Evolutionary conservation across 2,113 vertebrate species (phyloP), one percentile per base, ranked within the genome.

Genomic region (Dasyprocta punctata): DNA sequence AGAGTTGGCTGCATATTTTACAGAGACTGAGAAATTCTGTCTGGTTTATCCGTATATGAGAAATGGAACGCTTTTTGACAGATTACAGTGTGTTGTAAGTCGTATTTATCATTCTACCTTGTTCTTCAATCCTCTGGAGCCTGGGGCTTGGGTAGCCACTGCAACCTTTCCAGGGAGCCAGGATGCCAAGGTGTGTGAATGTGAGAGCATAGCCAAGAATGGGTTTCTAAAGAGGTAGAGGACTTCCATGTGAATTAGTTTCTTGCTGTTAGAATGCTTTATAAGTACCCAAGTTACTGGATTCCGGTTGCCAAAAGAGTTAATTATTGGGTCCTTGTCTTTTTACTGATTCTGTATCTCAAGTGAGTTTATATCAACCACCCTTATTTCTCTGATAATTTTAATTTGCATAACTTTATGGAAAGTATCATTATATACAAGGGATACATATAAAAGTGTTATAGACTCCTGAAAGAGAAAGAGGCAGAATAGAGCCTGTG

Each of bases 41-140:
- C 97, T 99, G 96, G 98, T 99, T 49, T 98, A 98, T 86, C 99
- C 99, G 1, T 98, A 98, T 95, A 97, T 99, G 87, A 96, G 92
- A 73, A 99, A 99, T 0, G 98, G 99, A 87, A 99, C 99, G 0
- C 98, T 99, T 38, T 98, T 94, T 89, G 94, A 98, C 88, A 98
- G 97, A 84, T 98, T 99, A 7, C 99, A 99, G 61, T 97, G 92
- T 60, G 73, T 96, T 91, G 99, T 99, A 97, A 98, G 98, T 98
- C 17, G 2, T 14, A 24, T 56, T 44, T 54, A 11, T 91, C 38
- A n/a, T 77, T 94, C 49, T 77, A 20, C 47, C 13, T 52, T 16
- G 20, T 83, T 8, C 38, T 89, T 38, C 56, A 36, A 69, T 38
- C 17, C 6, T 4, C 44, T 71, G 67, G 54, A 71, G 6, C 24